These are phyloP conservation scores for Phoxinus dragarum DNA, from an alignment of 2,797 vertebrate genomes.

Conservation along the genomic window DNA sequence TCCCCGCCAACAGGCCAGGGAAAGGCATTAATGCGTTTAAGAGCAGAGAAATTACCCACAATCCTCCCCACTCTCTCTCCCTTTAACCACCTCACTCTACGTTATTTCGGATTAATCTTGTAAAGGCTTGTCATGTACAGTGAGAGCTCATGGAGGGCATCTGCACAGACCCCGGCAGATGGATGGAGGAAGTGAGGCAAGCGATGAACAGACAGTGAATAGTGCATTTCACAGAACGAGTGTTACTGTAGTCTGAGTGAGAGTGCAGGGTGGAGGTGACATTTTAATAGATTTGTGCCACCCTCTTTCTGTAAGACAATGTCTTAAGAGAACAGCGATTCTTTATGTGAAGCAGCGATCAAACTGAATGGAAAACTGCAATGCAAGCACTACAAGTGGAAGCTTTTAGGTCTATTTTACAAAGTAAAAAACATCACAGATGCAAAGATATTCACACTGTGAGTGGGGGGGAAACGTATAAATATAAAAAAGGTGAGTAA, in stretches of 20 bases:
- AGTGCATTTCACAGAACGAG: constrained; percentile 23
- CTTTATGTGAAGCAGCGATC: background rate
- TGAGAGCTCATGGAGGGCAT: constrained; percentile 68
- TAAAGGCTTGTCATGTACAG: constrained; percentile 75
- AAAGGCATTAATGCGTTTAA: constrained; percentile 74
- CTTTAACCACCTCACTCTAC: constrained; percentile 61
- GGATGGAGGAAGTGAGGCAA: constrained; percentile 50
- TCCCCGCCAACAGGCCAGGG: constrained; percentile 65
- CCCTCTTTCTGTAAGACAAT: background rate
- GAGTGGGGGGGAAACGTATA: background rate
- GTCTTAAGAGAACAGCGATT: background rate
- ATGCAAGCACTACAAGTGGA: background rate
- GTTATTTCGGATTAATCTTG: constrained; percentile 71
- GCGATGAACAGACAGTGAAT: constrained; percentile 28
- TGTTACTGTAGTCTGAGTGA: constrained; percentile 10
- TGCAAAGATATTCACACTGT: background rate
- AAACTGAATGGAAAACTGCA: background rate
- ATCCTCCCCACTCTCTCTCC: constrained; percentile 63
- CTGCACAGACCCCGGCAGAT: constrained; percentile 42
- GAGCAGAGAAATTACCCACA: constrained; percentile 74
- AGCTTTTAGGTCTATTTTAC: background rate
- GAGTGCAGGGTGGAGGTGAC: constrained; percentile 17
- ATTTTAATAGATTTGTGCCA: constrained; percentile 12
- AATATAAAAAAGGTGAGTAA: background rate
- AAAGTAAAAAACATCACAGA: background rate